Percentiles rank a stretch among this genome's conserved stretches.
Evolutionary conservation across 1,140 invertebrate genomes (phyloP).

Genomic region (Polyergus mexicanus): DNA sequence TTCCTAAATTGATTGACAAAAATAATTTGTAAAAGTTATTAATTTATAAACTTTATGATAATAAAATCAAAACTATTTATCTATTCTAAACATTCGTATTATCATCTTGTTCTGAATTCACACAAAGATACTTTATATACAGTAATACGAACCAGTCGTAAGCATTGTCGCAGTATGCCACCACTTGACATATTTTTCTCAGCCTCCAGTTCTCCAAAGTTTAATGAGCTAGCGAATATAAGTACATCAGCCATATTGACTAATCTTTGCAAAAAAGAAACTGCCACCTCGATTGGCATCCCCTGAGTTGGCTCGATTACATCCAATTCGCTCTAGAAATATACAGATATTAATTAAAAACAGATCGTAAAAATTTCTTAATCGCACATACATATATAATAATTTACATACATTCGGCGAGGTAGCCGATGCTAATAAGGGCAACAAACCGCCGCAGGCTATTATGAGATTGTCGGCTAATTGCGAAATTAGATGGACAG

Average conservation of each 20-base stretch:
- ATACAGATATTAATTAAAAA: constrained; percentile 64
- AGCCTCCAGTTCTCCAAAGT: constrained; percentile 98
- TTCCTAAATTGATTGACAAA: constrained; percentile 18
- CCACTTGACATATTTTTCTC: constrained; percentile 99
- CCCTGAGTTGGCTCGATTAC: constrained; percentile 99
- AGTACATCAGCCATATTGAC: constrained; percentile 99
- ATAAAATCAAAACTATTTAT: constrained; percentile 41
- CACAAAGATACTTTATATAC: constrained; percentile 48
- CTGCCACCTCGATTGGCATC: constrained; percentile 98
- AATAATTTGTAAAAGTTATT: constrained; percentile 7
- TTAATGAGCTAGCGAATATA: constrained; percentile 98
- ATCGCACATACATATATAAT: neutral
- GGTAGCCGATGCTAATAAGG: constrained; percentile 98
- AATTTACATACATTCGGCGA: constrained; percentile 96
- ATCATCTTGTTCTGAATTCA: constrained; percentile 26
- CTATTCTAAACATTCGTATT: constrained; percentile 34
- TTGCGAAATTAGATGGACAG: constrained; percentile 99
- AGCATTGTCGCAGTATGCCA: constrained; percentile 98
- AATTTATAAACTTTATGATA: constrained; percentile 15
- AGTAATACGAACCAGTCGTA: constrained; percentile 93
- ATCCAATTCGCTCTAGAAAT: constrained; percentile 96
- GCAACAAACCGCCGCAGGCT: constrained; percentile 98
- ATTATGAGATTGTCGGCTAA: constrained; percentile 99
- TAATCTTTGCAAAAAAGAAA: constrained; percentile 97
- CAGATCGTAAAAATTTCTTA: constrained; percentile 20